Conservation (phyloP, 2,888 invertebrate genomes). For the Dicranocentrus wangi region DNA sequence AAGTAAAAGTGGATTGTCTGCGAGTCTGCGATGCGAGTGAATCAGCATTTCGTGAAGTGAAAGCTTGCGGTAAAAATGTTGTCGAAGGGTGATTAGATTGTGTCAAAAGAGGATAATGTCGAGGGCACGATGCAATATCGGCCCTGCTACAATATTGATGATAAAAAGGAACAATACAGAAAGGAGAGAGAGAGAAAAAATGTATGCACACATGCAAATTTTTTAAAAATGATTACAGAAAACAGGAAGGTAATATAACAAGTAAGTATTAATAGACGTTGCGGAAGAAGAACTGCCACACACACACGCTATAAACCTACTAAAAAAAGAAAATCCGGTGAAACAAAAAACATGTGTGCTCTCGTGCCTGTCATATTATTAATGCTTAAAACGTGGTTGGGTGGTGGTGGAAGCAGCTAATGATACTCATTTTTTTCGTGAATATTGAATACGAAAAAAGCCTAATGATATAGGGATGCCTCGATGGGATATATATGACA, state of each 20-base stretch:
- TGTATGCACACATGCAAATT: slow-evolving; percentile 18
- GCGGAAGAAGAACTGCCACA: not conserved
- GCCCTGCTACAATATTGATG: not conserved
- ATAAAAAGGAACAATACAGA: not conserved
- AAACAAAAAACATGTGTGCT: not conserved
- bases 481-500: not conserved
- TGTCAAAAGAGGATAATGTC: not conserved
- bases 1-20: slow-evolving; percentile 24
- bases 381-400: slow-evolving; percentile 33
- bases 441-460: no score
- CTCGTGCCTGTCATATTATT: not conserved
- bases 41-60: slow-evolving; percentile 33
- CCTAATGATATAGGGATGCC: not conserved
- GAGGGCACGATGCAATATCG: not conserved
- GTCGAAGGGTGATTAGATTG: slow-evolving; percentile 28
- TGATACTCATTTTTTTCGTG: no score
- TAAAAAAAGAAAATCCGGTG: slow-evolving; percentile 23
- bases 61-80: slow-evolving; percentile 24
- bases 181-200: not conserved
- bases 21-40: not conserved
- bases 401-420: slow-evolving; percentile 8
- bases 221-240: slow-evolving; percentile 26
- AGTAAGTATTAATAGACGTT: no score
- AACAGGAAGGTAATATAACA: not conserved
- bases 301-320: slow-evolving; percentile 14